These are phyloP conservation scores for Falcaria lacertinaria DNA, from an alignment of 2,888 invertebrate species.

Conservation along the genomic window DNA sequence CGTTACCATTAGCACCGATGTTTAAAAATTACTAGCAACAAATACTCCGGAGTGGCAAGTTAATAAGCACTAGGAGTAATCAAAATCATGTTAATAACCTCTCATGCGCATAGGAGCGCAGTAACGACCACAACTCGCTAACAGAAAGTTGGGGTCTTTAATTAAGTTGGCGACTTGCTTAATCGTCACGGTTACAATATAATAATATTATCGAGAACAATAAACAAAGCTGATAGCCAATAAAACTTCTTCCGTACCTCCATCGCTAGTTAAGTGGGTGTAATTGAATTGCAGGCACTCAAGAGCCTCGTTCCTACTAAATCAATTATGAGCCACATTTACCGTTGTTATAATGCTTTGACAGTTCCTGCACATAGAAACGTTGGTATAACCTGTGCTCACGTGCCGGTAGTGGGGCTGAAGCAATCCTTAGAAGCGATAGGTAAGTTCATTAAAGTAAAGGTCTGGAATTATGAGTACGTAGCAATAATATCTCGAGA, in stretches of 20 bases:
- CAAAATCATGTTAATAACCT: neutral
- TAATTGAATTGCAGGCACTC: conserved; percentile 40
- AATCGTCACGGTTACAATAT: conserved; percentile 13
- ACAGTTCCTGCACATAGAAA: conserved; percentile 23
- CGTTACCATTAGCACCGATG: no score
- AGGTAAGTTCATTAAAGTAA: no score
- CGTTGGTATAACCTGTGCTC: conserved; percentile 27
- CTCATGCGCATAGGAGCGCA: neutral
- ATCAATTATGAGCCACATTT: conserved; percentile 47
- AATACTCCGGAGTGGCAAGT: neutral
- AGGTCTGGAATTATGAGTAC: no score
- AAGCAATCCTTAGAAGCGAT: no score
- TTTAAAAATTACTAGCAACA: neutral
- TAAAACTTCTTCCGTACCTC: conserved; percentile 22
- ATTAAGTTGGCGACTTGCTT: conserved; percentile 18
- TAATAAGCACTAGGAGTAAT: neutral
- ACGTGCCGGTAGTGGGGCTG: no score
- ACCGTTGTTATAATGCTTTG: conserved; percentile 46
- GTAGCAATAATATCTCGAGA: no score
- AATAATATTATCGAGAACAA: conserved; percentile 23
- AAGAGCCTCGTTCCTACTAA: conserved; percentile 28
- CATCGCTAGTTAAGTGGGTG: conserved; percentile 18
- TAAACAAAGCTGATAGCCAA: conserved; percentile 21
- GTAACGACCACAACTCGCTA: neutral
- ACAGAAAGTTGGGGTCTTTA: conserved; percentile 2